phyloP scores from a whole-genome alignment of 2,888 invertebrate species.

The Nemurella pictetii region DNA sequence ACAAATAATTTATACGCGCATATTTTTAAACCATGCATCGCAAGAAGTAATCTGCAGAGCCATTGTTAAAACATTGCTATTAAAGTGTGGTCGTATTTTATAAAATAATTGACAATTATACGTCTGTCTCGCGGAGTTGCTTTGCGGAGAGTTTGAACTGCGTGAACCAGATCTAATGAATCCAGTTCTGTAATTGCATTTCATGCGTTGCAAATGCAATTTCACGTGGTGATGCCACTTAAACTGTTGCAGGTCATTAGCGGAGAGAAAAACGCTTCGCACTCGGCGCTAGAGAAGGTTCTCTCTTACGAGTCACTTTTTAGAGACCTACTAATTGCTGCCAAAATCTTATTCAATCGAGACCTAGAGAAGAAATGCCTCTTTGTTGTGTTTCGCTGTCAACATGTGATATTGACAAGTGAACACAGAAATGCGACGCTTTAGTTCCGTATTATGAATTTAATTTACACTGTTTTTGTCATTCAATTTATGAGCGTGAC shows the following conservation, averaged over 20 bases:
- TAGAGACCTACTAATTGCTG: background rate
- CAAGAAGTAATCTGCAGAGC: background rate
- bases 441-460: background rate
- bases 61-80: background rate
- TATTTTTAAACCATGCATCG: too few species aligned
- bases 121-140: too few species aligned
- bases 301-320: background rate
- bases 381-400: too few species aligned
- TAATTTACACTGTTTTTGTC: background rate
- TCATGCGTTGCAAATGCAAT: background rate
- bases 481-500: background rate
- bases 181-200: background rate
- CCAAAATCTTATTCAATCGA: too few species aligned
- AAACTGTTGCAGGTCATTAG: background rate
- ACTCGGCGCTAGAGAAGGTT: background rate
- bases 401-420: background rate
- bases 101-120: background rate
- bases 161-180: background rate
- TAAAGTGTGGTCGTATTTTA: background rate
- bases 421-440: background rate
- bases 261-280: background rate
- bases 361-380: background rate
- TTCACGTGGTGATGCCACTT: background rate
- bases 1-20: too few species aligned
- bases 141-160: background rate